Evolutionary conservation across 2,888 invertebrate species (phyloP).

Genomic region (Adela reaumurella): DNA sequence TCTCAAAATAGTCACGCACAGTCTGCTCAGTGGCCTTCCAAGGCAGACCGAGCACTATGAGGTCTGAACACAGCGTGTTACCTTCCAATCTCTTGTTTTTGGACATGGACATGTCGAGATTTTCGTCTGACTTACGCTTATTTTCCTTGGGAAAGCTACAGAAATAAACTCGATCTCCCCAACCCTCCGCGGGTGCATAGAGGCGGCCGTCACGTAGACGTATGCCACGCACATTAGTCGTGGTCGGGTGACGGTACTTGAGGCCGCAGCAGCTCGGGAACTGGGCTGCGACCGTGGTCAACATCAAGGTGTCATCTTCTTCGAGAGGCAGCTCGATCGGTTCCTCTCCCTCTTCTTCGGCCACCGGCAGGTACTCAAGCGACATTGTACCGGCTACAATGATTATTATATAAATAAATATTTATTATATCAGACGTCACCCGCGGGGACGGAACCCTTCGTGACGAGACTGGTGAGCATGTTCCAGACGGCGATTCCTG

Average conservation of each 20-base stretch:
- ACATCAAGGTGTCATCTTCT: conserved; percentile 88
- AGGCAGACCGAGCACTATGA: conserved; percentile 97
- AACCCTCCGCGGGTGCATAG: conserved; percentile 85
- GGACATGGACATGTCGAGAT: conserved; percentile 75
- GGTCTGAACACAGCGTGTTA: conserved; percentile 84
- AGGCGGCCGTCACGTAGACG: conserved; percentile 88
- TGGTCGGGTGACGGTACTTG: conserved; percentile 93
- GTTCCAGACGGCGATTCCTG: neutral
- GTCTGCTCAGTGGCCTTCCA: conserved; percentile 98
- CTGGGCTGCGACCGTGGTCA: conserved; percentile 93
- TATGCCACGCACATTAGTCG: conserved; percentile 84
- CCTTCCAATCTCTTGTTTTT: conserved; percentile 94
- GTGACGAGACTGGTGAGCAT: conserved; percentile 10
- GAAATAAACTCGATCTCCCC: conserved; percentile 76
- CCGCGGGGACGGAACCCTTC: conserved; percentile 54
- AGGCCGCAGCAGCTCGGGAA: conserved; percentile 96
- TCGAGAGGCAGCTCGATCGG: conserved; percentile 96
- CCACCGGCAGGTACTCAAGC: conserved; percentile 80
- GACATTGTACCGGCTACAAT: conserved; percentile 50
- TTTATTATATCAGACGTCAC: conserved; percentile 42
- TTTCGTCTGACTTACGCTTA: conserved; percentile 92
- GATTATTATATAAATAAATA: conserved; percentile 50
- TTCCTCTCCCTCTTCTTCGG: conserved; percentile 96
- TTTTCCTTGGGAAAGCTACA: conserved; percentile 89
- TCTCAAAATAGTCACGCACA: conserved; percentile 93